Base-by-base conservation (phyloP, 2,888 invertebrate genomes). In the Nymphalis polychloros region DNA sequence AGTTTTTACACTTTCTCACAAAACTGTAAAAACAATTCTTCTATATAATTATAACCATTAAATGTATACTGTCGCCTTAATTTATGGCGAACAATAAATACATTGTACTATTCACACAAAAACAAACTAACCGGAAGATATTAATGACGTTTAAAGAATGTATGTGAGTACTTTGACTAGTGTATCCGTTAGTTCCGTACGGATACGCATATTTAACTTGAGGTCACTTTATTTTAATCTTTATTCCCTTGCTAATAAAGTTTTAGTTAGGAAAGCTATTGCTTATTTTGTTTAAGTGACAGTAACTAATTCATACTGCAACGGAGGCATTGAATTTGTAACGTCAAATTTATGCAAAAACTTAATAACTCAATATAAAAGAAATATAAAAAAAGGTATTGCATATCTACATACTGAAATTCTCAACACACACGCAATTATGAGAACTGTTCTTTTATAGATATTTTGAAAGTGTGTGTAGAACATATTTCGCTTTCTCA, bases 141-240 rank as follows among this genome's bases (percentile, higher is more conserved):
- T 81, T 81, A 78, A 80, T 83, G 85, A 86, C 86, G 86, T 81
- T 84, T 76, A 75, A 75, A 79, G 88, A 86, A 89, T 87, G 83
- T 79, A 66, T 49, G 53, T 66, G 68, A 67, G 63, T 71, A 73
- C 71, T 78, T 78, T 75, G 80, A 78, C 73, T 72, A 78, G 75
- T 84, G 85, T 73, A 77, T 88, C 90, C 89, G 89, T 84, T 88
- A 86, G 81, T 87, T 89, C 87, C 88, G 84, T 82, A 82, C 80
- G 78, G 73, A 78, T 76, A 78, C 72, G 79, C 80, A 78, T 72
- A 71, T 73, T 66, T 55, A 63, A 63, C 19, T 64, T 57, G 66
- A 66, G 49, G 16, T 2, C 35, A 53, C n/a, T 23, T 10, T 63
- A 69, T 60, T 77, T 64, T 78, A 46, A 68, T 73, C 79, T 73